phyloP scores from a whole-genome alignment of 1,140 invertebrate species.

The Lepidurus arcticus region DNA sequence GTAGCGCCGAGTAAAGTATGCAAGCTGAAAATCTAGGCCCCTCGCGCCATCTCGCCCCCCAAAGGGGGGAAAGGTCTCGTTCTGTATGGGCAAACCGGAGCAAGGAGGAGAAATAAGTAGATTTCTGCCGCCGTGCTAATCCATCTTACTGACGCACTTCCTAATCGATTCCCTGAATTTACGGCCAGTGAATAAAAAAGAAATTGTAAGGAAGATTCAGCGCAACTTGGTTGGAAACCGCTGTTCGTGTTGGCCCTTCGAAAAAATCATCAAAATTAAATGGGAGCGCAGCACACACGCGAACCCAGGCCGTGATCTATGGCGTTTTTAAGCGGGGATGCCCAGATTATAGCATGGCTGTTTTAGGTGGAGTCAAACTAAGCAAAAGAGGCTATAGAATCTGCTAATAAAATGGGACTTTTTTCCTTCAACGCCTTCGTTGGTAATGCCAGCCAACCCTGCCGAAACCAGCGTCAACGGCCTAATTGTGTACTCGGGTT shows the following conservation, averaged over 20 bases:
- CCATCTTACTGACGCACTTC: not conserved
- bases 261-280: not conserved
- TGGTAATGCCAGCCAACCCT: not conserved
- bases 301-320: not conserved
- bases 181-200: not conserved
- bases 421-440: not conserved
- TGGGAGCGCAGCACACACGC: not conserved
- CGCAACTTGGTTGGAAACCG: not conserved
- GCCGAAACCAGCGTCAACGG: slow-evolving; percentile 8
- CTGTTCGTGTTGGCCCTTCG: not conserved
- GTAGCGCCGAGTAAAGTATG: no score
- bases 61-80: not conserved
- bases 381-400: slow-evolving; percentile 5
- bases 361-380: not conserved
- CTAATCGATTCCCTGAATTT: not conserved
- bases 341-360: not conserved
- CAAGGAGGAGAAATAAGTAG: not conserved
- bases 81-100: not conserved
- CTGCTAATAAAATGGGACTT: not conserved
- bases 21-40: no score
- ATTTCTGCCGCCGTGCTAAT: not conserved
- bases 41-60: no score
- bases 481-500: not conserved
- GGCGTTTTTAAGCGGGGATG: not conserved
- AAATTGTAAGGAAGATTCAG: not conserved